Base-by-base conservation (phyloP, 2,113 vertebrate species). In the Percopsis transmontana region DNA sequence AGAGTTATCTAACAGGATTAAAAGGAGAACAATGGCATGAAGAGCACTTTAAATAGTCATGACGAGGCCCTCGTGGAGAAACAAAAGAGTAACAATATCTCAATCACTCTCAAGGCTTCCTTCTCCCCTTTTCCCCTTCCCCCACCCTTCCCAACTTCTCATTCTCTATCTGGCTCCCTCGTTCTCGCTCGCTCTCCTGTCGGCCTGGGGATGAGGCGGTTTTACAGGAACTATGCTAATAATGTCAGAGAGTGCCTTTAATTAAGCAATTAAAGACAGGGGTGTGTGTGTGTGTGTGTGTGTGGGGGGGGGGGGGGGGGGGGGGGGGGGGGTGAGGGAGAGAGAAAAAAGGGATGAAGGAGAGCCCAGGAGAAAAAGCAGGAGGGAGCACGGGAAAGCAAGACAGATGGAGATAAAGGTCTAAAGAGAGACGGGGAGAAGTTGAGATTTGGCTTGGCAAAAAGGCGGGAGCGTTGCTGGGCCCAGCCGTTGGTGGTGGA, bases 1-100 rank as follows among this genome's bases (percentile, higher is more conserved):
- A 72, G 81, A 76, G 87, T 90, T 90, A 90, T 84, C 87, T 89
- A 91, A 89, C 86, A 78, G 80, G 82, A 90, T 90, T 90, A 88
- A 88, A n/a, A 89, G 74, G 80, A 85, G 85, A 91, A 90, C 89
- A 90, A 88, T 76, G 64, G 79, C 82, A 73, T 76, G 75, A 74
- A 85, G 82, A 80, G 82, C 81, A 89, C 90, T 90, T 90, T 85
- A 86, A 88, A 87, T 87, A 80, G 81, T 79, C 82, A 72, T 82
- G 81, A 85, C 85, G 87, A 68, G 85, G 82, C 70, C 81, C 77
- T 84, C 70, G 59, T 60, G 62, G 67, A 77, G 84, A 76, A 79
- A 77, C 74, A 76, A 76, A 72, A 82, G 77, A 85, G 80, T 85
- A 83, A 84, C 86, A 83, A 83, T 70, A 74, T 66, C 79, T 78